Evolutionary conservation across 2,888 invertebrate species (phyloP).

Genomic region (Balanococcus diminutus): DNA sequence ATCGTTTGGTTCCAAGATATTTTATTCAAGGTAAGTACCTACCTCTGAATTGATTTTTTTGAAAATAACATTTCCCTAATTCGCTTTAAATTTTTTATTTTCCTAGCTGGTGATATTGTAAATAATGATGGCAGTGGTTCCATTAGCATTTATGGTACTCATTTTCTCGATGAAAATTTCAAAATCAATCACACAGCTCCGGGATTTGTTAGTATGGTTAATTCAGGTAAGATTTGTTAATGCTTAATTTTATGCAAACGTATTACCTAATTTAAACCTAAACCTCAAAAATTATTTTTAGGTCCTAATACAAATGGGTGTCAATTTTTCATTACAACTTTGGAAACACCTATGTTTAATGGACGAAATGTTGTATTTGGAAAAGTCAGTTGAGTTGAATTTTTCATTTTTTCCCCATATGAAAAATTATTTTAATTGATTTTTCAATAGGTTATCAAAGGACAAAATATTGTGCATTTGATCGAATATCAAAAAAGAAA

Average conservation of each 20-base stretch:
- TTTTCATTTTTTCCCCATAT: neutral
- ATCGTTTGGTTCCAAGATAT: constrained; percentile 85
- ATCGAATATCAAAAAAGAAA: constrained; percentile 80
- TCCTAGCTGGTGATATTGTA: constrained; percentile 74
- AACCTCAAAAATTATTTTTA: constrained; percentile 47
- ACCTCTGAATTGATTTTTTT: constrained; percentile 61
- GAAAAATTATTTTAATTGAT: neutral
- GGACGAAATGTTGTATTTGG: constrained; percentile 97
- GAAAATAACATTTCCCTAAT: too few relatives aligned
- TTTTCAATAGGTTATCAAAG: constrained; percentile 55
- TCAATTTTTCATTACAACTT: constrained; percentile 95
- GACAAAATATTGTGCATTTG: constrained; percentile 78
- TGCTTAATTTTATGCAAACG: neutral
- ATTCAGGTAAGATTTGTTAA: constrained; percentile 72
- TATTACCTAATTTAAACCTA: neutral
- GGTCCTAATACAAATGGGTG: constrained; percentile 88
- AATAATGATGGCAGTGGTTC: constrained; percentile 82
- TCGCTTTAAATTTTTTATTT: neutral
- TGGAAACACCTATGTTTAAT: constrained; percentile 87
- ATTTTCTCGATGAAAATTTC: constrained; percentile 96
- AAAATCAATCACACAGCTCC: constrained; percentile 94
- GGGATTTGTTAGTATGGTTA: constrained; percentile 98
- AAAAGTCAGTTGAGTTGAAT: constrained; percentile 70
- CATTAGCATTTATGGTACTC: constrained; percentile 89
- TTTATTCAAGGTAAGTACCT: constrained; percentile 93